A percentile compares a stretch with the other conserved stretches of the same genome.
Evolutionary conservation across 2,888 invertebrate genomes (phyloP).

Genomic region (Lacanobia wlatinum): DNA sequence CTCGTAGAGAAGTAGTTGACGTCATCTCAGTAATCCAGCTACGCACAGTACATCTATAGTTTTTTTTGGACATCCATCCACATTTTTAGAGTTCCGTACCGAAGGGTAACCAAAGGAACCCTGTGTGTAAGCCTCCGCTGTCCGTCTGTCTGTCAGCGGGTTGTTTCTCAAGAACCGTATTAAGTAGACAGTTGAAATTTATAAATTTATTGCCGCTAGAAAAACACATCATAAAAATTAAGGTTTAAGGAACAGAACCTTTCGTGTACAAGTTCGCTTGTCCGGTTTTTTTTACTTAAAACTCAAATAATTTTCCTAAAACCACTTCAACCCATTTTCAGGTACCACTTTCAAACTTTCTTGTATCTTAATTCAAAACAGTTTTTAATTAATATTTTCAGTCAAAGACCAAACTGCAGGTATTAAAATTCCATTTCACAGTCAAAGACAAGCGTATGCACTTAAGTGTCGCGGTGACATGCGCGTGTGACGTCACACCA

Average conservation of each 20-base stretch:
- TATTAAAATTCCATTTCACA: slow-evolving; percentile 17
- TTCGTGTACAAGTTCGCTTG: too few species aligned
- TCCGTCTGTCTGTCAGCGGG: too few species aligned
- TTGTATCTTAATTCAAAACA: not conserved
- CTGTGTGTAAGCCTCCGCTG: too few species aligned
- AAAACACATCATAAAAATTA: too few species aligned
- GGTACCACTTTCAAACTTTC: not conserved
- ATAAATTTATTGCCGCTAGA: too few species aligned
- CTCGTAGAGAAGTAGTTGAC: not conserved
- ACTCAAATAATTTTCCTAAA: not conserved
- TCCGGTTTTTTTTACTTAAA: not conserved
- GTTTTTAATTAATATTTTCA: not conserved
- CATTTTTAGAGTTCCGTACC: not conserved
- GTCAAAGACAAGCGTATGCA: not conserved
- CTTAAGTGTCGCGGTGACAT: slow-evolving; percentile 24
- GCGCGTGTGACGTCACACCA: slow-evolving; percentile 31
- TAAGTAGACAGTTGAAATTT: too few species aligned
- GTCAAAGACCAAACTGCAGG: not conserved
- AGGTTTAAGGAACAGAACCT: too few species aligned
- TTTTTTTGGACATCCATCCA: not conserved
- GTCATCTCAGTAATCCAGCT: not conserved
- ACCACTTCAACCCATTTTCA: not conserved
- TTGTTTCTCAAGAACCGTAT: too few species aligned
- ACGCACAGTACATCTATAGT: not conserved
- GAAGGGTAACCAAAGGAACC: too few species aligned